Conservation (phyloP, 2,888 invertebrate genomes). For the Magallana nippona region DNA sequence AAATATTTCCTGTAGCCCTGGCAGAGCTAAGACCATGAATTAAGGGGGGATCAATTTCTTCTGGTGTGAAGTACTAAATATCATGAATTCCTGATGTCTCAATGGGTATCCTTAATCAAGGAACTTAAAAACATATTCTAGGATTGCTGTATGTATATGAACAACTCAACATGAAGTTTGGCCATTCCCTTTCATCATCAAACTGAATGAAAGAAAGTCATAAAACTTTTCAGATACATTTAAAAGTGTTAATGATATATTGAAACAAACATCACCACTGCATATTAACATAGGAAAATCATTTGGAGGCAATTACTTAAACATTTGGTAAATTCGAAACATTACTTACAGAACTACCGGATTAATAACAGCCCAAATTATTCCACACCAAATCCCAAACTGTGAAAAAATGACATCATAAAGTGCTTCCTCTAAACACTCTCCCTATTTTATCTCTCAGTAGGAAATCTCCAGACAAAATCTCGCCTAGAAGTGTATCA, state of each 20-base stretch:
- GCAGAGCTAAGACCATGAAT: constrained; percentile 23
- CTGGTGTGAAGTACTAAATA: constrained; percentile 27
- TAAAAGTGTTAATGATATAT: neutral
- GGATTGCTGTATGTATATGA: neutral
- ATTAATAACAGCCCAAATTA: neutral
- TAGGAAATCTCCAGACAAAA: neutral
- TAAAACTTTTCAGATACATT: constrained; percentile 22
- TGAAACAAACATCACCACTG: constrained; percentile 1
- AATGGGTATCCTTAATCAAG: constrained; percentile 21
- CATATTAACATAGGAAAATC: constrained; percentile 7
- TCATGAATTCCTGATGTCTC: constrained; percentile 31
- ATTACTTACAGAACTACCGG: constrained; percentile 17
- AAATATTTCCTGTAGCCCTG: constrained; percentile 28
- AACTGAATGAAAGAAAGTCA: constrained; percentile 1
- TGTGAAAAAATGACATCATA: constrained; percentile 21
- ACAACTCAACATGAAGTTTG: neutral
- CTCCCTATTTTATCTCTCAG: constrained; percentile 29
- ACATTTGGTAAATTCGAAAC: constrained; percentile 28
- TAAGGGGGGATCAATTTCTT: constrained; percentile 32
- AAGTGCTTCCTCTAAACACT: constrained; percentile 15
- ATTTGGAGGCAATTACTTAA: constrained; percentile 10
- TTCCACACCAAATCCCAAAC: constrained; percentile 15
- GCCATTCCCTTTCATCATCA: constrained; percentile 12
- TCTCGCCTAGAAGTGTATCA: constrained; percentile 5
- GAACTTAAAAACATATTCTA: constrained; percentile 24